Percentiles rank a stretch among this genome's conserved stretches.
Evolutionary conservation across 2,113 vertebrate species (phyloP).

Genomic region (Melanostigma gelatinosum): DNA sequence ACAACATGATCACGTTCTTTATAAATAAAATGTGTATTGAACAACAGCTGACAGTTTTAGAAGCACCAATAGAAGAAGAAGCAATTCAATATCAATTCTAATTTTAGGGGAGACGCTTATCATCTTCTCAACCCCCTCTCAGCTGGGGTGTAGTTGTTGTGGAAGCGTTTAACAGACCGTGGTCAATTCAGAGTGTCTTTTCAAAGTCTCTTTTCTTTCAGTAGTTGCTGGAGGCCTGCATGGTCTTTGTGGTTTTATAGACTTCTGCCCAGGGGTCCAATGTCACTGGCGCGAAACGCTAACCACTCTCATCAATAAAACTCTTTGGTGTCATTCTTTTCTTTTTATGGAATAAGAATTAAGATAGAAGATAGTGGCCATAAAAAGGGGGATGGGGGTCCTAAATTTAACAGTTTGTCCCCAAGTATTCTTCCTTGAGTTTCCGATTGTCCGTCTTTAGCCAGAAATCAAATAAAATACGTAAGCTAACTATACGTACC

Average conservation of each 20-base stretch:
- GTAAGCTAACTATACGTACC: background rate
- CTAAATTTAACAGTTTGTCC: background rate
- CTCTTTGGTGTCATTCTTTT: background rate
- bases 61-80: too few species aligned
- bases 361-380: background rate
- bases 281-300: background rate
- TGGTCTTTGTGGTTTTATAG: slow-evolving; percentile 3
- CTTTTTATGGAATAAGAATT: background rate
- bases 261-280: background rate
- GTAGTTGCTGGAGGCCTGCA: background rate
- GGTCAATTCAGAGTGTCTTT: background rate
- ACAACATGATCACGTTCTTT: background rate
- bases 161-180: background rate
- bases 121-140: background rate
- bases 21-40: background rate
- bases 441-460: background rate
- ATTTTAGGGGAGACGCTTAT: background rate
- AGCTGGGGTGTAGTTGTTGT: background rate
- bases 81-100: background rate
- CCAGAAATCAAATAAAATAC: background rate
- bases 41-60: background rate
- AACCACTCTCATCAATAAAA: background rate
- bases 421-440: background rate
- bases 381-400: background rate
- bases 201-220: slow-evolving; percentile 1